phyloP scores from a whole-genome alignment of 2,797 vertebrate genomes.

The Glyptemys insculpta region DNA sequence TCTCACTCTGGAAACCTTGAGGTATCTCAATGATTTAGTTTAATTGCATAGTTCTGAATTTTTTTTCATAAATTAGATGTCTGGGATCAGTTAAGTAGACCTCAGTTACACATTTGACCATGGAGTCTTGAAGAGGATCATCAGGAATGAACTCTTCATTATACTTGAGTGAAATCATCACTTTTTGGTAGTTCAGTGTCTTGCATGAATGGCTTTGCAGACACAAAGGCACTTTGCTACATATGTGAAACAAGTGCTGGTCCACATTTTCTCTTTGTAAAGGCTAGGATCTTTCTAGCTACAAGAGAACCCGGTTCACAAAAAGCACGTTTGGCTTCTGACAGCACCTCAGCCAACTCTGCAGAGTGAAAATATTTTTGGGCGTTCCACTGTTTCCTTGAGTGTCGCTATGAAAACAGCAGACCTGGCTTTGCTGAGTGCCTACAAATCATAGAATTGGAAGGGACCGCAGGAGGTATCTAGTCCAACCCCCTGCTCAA shows the following conservation, averaged over 20 bases:
- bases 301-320: neutral
- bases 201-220: accelerated
- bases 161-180: neutral
- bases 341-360: neutral
- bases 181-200: neutral
- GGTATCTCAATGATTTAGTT: neutral
- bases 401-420: neutral
- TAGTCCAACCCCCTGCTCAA: too few relatives aligned
- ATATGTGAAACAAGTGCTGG: neutral
- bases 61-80: neutral
- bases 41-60: neutral
- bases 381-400: neutral
- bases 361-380: neutral
- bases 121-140: neutral
- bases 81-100: neutral
- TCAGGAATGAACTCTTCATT: neutral
- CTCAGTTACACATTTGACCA: neutral
- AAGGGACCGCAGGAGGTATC: too few relatives aligned
- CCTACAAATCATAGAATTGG: neutral
- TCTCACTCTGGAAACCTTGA: neutral
- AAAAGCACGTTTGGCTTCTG: neutral
- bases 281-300: neutral
- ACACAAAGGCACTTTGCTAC: neutral
- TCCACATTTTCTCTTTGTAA: neutral
- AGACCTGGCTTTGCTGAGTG: neutral